Base-by-base conservation (phyloP, 2,888 invertebrate species). In the Pegoplata infirma region DNA sequence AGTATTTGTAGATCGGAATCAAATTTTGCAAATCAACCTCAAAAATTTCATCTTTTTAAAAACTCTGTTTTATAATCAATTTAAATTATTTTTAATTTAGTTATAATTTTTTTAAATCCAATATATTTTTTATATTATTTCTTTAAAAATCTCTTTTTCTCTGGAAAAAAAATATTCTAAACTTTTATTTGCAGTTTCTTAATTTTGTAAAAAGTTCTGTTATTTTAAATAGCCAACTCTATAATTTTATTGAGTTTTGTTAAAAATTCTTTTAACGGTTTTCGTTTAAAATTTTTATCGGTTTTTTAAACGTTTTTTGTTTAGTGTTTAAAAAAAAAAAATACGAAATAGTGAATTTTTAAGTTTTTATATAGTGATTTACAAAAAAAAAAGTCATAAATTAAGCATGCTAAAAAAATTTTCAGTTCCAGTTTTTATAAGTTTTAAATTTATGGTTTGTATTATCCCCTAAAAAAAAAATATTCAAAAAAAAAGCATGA, bases 391-490 rank as follows among this genome's bases (percentile, higher is more conserved):
- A 56, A 59, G 63, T 51, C 44, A 56, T 67, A 61, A 53, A 47
- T 75, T 67, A 76, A 80, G 82, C 82, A 82, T 82, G 80, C 71
- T n/a, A n/a, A n/a, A n/a, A n/a, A 63, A 53, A 28, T 69, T 75
- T 79, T 81, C 16, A 67, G 69, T 82, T 82, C 76, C 71, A 46
- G 56, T n/a, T 49, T 75, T 76, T 56, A 63, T 81, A 28, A 61
- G 63, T 82, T 81, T 14, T 14, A 44, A 61, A 51, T 66, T 75
- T 77, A 80, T 82, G 82, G 81, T 83, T 83, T 81, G 82, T 83
- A 80, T 82, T 64, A 17, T 23, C 21, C 59, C 17, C 40, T 46
- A 23, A 63, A 36, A 28, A n/a, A n/a, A n/a, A n/a, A n/a, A n/a
- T n/a, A n/a, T n/a, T n/a, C n/a, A n/a, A n/a, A n/a, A n/a, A n/a